Base-by-base conservation (phyloP, 2,797 vertebrate species). In the Pteropus rufus region DNA sequence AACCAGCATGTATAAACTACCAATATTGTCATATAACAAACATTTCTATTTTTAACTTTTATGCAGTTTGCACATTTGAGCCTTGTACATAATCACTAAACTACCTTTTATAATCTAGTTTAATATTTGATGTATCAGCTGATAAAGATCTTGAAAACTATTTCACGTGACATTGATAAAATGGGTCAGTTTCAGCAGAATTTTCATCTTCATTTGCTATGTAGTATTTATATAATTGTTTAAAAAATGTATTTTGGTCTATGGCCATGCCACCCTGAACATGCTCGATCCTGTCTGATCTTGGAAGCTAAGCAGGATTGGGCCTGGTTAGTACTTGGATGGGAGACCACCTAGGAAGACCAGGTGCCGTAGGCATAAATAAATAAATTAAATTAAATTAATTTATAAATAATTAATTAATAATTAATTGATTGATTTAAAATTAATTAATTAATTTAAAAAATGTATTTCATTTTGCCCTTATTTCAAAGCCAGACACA, bases 21-120 rank as follows among this genome's bases (percentile, higher is more conserved):
- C 19, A 70, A 24, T 89, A 62, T 89, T 93, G 56, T 46, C 52
- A 44, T 75, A 56, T 83, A 72, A 87, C 24, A 79, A 72, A 56
- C 67, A 58, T n/a, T 80, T 24, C 21, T 58, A 46, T 73, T 95
- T 96, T 96, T 70, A 88, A 85, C 56, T 94, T 93, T 87, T 85
- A 58, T 72, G 29, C 36, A 31, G 15, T 94, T 49, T 95, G 14
- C 24, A 82, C 54, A 41, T 23, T 89, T 81, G 52, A 75, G 5
- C 36, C 60, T 62, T 64, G 46, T 49, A 54, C 10, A 44, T 19
- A 23, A 36, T 92, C 62, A 52, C 62, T 89, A 69, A 83, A 84
- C 34, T 24, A 49, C 26, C 60, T 84, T 84, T 76, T 69, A 23
- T 23, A 81, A 77, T 36, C 60, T n/a, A 76, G 1, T 26, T 62